phyloP scores from a whole-genome alignment of 2,888 invertebrate species.

The Gari tellinella region DNA sequence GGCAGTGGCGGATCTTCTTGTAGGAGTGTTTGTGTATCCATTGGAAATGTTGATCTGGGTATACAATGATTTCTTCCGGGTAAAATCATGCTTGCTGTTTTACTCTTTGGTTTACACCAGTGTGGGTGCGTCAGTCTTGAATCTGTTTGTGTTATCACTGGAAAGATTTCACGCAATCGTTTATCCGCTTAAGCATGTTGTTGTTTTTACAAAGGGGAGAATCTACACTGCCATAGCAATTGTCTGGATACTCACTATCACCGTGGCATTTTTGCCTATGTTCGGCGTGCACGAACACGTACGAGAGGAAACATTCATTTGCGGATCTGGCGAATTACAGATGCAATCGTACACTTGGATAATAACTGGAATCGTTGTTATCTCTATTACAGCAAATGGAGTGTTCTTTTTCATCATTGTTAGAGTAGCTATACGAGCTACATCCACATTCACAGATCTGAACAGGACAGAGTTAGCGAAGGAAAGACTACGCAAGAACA shows the following conservation, averaged over 20 bases:
- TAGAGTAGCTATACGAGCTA: too few relatives aligned
- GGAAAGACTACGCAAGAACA: too few relatives aligned
- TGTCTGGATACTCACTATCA: slow-evolving; percentile 14
- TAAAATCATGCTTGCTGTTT: slow-evolving; percentile 1
- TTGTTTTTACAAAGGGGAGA: slow-evolving; percentile 13
- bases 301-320: too few relatives aligned
- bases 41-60: not conserved
- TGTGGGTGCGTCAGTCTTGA: slow-evolving; percentile 19
- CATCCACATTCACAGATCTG: too few relatives aligned
- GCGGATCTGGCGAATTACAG: too few relatives aligned
- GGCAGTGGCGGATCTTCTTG: slow-evolving; percentile 20
- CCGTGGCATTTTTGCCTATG: slow-evolving; percentile 14
- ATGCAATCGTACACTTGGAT: too few relatives aligned
- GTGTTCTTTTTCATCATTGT: too few relatives aligned
- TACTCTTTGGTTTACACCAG: slow-evolving; percentile 3
- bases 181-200: slow-evolving; percentile 10
- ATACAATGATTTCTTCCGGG: too few relatives aligned
- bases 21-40: slow-evolving; percentile 18
- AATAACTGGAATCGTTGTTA: too few relatives aligned
- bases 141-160: slow-evolving; percentile 22
- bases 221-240: slow-evolving; percentile 15
- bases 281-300: not conserved
- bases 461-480: too few relatives aligned
- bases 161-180: slow-evolving; percentile 31
- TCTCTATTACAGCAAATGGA: too few relatives aligned